Conservation (phyloP, 2,888 invertebrate species). For the Gisinianus flammeolus region DNA sequence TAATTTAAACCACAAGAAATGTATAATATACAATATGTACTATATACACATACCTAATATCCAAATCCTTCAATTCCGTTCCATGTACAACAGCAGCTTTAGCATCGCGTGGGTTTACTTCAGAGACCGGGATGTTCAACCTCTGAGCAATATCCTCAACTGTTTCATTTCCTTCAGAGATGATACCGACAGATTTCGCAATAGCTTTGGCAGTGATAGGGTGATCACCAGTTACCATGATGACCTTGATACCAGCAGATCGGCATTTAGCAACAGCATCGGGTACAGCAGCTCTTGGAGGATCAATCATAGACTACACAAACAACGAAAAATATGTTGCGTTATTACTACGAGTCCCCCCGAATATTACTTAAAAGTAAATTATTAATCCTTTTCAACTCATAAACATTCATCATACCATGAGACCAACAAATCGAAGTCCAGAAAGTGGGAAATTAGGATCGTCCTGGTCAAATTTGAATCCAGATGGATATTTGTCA, state of each 20-base stretch:
- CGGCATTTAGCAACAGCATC: conserved; percentile 74
- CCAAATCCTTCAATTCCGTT: conserved; percentile 62
- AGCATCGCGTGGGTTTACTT: conserved; percentile 61
- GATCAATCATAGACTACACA: conserved; percentile 79
- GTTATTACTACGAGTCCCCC: no score
- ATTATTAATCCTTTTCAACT: no score
- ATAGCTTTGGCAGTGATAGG: conserved; percentile 80
- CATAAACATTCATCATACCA: no score
- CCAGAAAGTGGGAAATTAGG: conserved; percentile 73
- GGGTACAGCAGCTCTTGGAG: conserved; percentile 71
- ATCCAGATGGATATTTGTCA: conserved; percentile 66
- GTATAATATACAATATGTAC: no score
- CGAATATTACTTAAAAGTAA: no score
- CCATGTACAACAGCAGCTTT: conserved; percentile 62
- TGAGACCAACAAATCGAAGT: conserved; percentile 70
- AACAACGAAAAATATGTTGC: no score
- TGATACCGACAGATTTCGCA: conserved; percentile 75
- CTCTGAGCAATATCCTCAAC: conserved; percentile 65
- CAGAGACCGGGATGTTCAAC: conserved; percentile 62
- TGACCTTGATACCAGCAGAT: conserved; percentile 77
- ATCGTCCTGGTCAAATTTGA: conserved; percentile 67
- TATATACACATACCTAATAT: no score
- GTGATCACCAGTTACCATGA: conserved; percentile 83
- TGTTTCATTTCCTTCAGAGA: conserved; percentile 66
- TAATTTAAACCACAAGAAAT: no score